Conservation (phyloP, 2,113 vertebrate genomes). For the Engystomops pustulosus region DNA sequence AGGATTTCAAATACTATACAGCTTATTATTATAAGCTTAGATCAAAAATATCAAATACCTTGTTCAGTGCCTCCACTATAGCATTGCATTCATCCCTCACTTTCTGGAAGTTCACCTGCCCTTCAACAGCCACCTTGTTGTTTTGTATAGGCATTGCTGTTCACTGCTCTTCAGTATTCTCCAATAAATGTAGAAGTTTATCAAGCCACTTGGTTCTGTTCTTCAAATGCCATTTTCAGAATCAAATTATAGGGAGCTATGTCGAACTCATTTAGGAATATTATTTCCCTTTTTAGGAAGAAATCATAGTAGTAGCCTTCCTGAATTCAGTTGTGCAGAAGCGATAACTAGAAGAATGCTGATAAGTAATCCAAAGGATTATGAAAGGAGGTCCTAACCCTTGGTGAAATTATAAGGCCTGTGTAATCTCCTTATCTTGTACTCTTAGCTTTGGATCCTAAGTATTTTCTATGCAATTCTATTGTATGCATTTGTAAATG, state of each 20-base stretch:
- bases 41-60: slow-evolving; percentile 39
- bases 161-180: slow-evolving; percentile 13
- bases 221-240: neutral
- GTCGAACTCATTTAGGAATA: neutral
- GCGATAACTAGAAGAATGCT: slow-evolving; percentile 30
- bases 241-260: neutral
- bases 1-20: too few species aligned
- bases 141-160: slow-evolving; percentile 54
- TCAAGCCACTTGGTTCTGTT: slow-evolving; percentile 18
- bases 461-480: neutral
- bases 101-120: slow-evolving; percentile 31
- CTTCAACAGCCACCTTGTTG: slow-evolving; percentile 55
- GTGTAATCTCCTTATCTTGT: slow-evolving; percentile 47
- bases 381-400: slow-evolving; percentile 39
- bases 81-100: slow-evolving; percentile 49
- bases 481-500: neutral
- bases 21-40: too few species aligned
- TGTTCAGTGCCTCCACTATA: slow-evolving; percentile 55
- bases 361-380: slow-evolving; percentile 54
- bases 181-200: neutral
- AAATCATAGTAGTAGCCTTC: neutral
- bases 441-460: slow-evolving; percentile 8
- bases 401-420: slow-evolving; percentile 43
- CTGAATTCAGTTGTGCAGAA: neutral
- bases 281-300: neutral